Evolutionary conservation across 2,888 invertebrate genomes (phyloP), one percentile per base, ranked within the genome.

Genomic region (Hydrotaea diabolus): DNA sequence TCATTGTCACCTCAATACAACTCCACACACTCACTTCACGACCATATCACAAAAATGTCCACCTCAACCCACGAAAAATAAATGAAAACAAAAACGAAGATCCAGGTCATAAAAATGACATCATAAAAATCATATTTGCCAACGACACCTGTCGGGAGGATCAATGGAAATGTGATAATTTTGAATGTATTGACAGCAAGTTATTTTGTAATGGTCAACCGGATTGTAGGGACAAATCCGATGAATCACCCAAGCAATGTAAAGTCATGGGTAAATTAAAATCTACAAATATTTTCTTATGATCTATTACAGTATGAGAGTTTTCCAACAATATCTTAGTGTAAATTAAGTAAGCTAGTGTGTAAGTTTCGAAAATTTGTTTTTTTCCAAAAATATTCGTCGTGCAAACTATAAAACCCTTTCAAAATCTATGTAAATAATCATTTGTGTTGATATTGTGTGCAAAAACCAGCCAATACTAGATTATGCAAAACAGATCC

Each of bases 81-180:
- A 31, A 77, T 85, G 71, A 85, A 75, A 76, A 87, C 62, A 83
- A 81, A 64, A 46, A 75, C 62, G 66, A 19, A 79, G 77, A 86
- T 84, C 87, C 73, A 82, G 62, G 39, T 31, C 82, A 77, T 84
- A 82, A 86, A 69, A 88, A 85, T 78, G 86, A 86, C 21, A 72
- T 85, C 57, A 76, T 76, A 59, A 85, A 74, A 53, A 71, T 81
- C 72, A 57, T 57, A 76, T 85, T 86, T 80, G 78, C 83, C 59
- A 86, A 86, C 72, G 88, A 80, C 75, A 82, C 80, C 79, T 92
- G 92, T 86, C 88, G 77, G 59, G 11, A 80, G 43, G 78, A 93
- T 88, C 93, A 93, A 85, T 95, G 95, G 94, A 93, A 93, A 90
- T 96, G 96, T 92, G 93, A 93, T 89, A 94, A 94, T 91, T 94